Base-by-base conservation (phyloP, 1,140 invertebrate species). In the Drosophila lacteicornis region DNA sequence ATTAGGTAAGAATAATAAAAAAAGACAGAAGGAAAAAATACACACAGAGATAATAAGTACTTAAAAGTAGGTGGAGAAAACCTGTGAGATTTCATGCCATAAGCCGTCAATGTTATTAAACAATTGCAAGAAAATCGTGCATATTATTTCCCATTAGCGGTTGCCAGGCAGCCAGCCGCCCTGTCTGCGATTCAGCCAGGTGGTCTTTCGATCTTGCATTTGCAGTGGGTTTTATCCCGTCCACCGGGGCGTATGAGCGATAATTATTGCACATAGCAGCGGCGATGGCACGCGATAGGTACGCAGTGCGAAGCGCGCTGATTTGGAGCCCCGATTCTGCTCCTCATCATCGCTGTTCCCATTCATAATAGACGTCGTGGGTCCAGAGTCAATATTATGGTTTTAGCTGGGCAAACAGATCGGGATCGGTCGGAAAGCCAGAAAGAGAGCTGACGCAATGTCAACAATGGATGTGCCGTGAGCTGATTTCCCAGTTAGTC, bases 81-180 rank as follows among this genome's bases (percentile, higher is more conserved):
- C 81, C 75, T 88, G 85, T 88, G 85, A 88, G 85, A 90, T 84
- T 90, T 88, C 81, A 85, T 88, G 80, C 85, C 66, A 67, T 42
- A 62, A 79, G 69, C 79, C 60, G 70, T 63, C 66, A 56, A 53
- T 77, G 65, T 60, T 69, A 68, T 47, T 75, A 50, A 73, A 68
- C 75, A 88, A 88, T 90, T 84, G 74, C 84, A 84, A 88, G 68
- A 88, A 90, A 75, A 87, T 78, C 74, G 67, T 87, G 59, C 55
- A 83, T 75, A 68, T 79, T 70, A 76, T 73, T 82, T 73, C 66
- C 42, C 51, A 68, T 82, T 69, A 53, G 38, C 57, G 25, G 83
- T 86, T 86, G 83, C 79, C 61, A 80, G 50, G 63, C 56, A 53
- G 30, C 42, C 25, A 25, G 49, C 30, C 25, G 17, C 36, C 61